These are phyloP conservation scores for Drosophila neocordata DNA, from an alignment of 1,140 invertebrate species.

Conservation along the genomic window DNA sequence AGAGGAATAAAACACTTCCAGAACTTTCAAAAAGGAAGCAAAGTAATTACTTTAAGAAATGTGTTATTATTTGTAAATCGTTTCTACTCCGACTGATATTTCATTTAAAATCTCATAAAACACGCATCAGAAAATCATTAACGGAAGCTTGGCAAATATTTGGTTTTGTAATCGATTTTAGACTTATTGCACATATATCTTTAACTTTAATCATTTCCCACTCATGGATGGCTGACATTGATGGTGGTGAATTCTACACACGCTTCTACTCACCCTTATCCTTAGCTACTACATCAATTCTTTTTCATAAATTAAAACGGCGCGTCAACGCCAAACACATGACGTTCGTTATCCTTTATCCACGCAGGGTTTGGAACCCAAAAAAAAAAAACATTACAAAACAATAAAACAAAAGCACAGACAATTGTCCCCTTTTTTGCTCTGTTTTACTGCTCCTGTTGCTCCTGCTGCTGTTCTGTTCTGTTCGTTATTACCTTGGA, in stretches of 20 bases:
- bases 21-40: too few species aligned
- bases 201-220: conserved; percentile 18
- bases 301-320: conserved; percentile 75
- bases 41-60: too few species aligned
- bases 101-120: too few species aligned
- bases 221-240: conserved; percentile 27
- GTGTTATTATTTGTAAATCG: not conserved
- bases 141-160: too few species aligned
- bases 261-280: not conserved
- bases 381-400: conserved; percentile 30
- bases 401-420: conserved; percentile 68
- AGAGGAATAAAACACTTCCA: too few species aligned
- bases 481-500: conserved; percentile 77
- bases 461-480: conserved; percentile 32
- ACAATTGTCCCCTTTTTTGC: conserved; percentile 66
- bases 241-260: conserved; percentile 29
- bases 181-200: conserved; percentile 5
- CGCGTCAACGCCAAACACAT: conserved; percentile 67
- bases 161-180: not conserved
- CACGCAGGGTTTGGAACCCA: not conserved
- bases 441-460: not conserved
- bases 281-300: conserved; percentile 33
- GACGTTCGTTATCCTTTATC: conserved; percentile 10
- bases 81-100: too few species aligned
- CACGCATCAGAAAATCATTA: too few species aligned